Conservation (phyloP, 1,140 invertebrate genomes). For the Tachypleus tridentatus region DNA sequence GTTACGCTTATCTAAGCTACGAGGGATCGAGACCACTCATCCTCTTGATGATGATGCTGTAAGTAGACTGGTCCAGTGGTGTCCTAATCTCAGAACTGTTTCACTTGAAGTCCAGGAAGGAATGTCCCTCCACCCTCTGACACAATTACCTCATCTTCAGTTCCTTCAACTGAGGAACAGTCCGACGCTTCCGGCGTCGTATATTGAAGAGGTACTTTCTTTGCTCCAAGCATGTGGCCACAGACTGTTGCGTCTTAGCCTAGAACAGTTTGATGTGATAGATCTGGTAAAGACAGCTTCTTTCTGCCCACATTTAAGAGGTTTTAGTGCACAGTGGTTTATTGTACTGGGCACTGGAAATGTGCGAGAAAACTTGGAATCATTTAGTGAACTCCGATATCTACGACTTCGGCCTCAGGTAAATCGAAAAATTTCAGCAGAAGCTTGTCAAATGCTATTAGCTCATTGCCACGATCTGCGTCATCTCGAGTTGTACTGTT, state of each 20-base stretch:
- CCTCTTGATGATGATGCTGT: slow-evolving; percentile 20
- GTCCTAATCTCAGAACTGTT: slow-evolving; percentile 19
- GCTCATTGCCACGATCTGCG: slow-evolving; percentile 14
- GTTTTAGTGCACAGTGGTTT: slow-evolving; percentile 25
- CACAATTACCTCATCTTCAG: slow-evolving; percentile 8
- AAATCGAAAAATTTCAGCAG: slow-evolving; percentile 14
- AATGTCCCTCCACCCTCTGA: slow-evolving; percentile 20
- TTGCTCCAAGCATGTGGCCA: slow-evolving; percentile 19
- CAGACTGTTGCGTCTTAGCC: slow-evolving; percentile 14
- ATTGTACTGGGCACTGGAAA: slow-evolving; percentile 15
- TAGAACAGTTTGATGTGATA: slow-evolving; percentile 24
- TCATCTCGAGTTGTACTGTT: slow-evolving; percentile 24
- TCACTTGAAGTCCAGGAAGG: slow-evolving; percentile 21
- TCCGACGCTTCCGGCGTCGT: slow-evolving; percentile 16
- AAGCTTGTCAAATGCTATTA: slow-evolving; percentile 17
- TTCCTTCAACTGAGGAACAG: slow-evolving; percentile 22
- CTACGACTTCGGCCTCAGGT: slow-evolving; percentile 22
- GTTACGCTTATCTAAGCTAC: slow-evolving; percentile 7
- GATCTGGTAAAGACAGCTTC: slow-evolving; percentile 19
- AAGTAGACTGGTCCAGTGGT: slow-evolving; percentile 15
- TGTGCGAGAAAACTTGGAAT: slow-evolving; percentile 8
- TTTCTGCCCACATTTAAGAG: slow-evolving; percentile 21
- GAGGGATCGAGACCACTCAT: slow-evolving; percentile 14
- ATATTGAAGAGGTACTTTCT: slow-evolving; percentile 19
- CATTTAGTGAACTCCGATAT: slow-evolving; percentile 18